phyloP scores from a whole-genome alignment of 2,113 vertebrate genomes.

The Probosciger aterrimus region DNA sequence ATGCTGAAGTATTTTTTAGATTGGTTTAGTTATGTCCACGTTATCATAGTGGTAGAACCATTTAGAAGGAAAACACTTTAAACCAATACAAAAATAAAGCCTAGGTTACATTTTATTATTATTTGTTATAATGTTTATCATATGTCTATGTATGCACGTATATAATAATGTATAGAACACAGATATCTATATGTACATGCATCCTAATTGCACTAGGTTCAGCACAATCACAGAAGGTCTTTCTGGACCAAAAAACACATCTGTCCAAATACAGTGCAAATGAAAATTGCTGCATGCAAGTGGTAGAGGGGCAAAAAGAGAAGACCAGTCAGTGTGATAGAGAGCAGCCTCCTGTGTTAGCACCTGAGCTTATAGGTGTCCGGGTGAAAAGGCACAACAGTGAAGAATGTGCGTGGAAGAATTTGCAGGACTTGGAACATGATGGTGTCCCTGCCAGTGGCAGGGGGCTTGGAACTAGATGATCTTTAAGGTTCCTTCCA shows the following conservation, averaged over 20 bases:
- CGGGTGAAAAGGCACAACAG: not conserved
- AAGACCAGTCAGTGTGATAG: too few relatives aligned
- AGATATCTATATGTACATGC: fast-evolving
- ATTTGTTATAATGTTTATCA: not conserved
- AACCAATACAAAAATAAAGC: not conserved
- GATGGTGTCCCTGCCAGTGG: not conserved
- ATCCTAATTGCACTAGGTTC: not conserved
- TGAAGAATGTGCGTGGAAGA: not conserved
- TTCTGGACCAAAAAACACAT: fast-evolving
- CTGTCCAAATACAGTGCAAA: not conserved
- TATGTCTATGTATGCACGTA: fast-evolving
- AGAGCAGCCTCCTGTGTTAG: not conserved
- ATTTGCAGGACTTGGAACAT: not conserved
- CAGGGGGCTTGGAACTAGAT: not conserved
- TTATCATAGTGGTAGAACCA: not conserved
- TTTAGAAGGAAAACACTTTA: not conserved
- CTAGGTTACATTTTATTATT: not conserved
- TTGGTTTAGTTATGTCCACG: fast-evolving
- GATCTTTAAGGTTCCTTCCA: not conserved
- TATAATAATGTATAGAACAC: fast-evolving
- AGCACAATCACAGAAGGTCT: fast-evolving
- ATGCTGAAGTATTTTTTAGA: fast-evolving
- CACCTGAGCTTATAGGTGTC: not conserved
- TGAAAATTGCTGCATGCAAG: not conserved
- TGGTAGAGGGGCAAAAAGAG: not conserved